Evolutionary conservation across 2,113 vertebrate genomes (phyloP).

Genomic region (Daphoenositta chrysoptera): DNA sequence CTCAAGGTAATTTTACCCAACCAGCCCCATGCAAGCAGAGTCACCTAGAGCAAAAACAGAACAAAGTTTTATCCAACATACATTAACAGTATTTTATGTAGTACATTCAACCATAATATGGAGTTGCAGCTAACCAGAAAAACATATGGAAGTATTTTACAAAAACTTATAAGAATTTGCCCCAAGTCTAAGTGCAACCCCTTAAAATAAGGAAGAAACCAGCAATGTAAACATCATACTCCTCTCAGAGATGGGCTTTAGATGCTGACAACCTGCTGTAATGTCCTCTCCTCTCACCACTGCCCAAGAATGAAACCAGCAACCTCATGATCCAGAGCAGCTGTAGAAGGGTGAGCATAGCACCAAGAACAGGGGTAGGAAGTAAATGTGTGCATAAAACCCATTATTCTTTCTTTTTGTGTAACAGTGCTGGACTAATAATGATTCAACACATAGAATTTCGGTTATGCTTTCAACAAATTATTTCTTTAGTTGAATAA

Average conservation of each 20-base stretch:
- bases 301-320: neutral
- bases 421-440: neutral
- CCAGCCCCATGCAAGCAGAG: neutral
- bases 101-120: neutral
- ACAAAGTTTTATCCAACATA: neutral
- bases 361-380: neutral
- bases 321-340: neutral
- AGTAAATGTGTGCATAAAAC: fast-evolving
- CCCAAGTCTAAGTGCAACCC: neutral
- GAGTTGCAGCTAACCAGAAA: neutral
- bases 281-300: neutral
- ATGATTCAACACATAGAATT: neutral
- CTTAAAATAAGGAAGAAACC: neutral
- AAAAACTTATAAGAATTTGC: neutral
- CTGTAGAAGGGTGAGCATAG: neutral
- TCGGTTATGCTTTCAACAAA: neutral
- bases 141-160: neutral
- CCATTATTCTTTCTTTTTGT: neutral
- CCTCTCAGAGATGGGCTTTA: neutral
- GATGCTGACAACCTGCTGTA: neutral
- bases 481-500: neutral
- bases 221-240: neutral
- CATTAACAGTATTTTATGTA: fast-evolving
- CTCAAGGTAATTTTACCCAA: neutral
- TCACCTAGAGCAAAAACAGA: neutral